These are phyloP conservation scores for Bombylius discolor DNA, from an alignment of 2,888 invertebrate species.

Conservation along the genomic window DNA sequence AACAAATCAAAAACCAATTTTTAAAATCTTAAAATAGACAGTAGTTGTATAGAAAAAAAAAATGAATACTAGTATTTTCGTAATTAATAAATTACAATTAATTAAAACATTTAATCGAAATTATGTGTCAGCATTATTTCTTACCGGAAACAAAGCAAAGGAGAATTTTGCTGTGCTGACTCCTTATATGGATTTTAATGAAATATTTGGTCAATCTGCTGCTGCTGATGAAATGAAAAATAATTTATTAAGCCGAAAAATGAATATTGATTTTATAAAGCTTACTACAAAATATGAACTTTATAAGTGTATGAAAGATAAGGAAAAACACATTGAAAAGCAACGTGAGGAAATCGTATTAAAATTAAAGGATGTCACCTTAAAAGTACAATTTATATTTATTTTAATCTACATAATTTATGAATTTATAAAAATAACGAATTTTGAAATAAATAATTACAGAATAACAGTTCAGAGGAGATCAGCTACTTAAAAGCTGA, in stretches of 20 bases:
- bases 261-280: constrained; percentile 41
- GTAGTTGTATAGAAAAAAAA: too few species aligned
- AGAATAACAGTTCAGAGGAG: not conserved
- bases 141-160: constrained; percentile 56
- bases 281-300: constrained; percentile 48
- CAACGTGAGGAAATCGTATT: constrained; percentile 40
- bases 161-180: constrained; percentile 52
- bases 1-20: not conserved
- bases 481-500: constrained; percentile 44
- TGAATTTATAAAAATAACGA: not conserved
- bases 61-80: not conserved
- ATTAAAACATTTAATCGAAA: not conserved
- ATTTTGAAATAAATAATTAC: not conserved
- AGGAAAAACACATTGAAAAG: constrained; percentile 41
- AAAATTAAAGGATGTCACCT: constrained; percentile 37
- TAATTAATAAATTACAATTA: too few species aligned
- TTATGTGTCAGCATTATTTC: constrained; percentile 33
- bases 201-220: constrained; percentile 37
- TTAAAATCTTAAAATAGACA: not conserved
- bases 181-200: constrained; percentile 54
- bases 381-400: constrained; percentile 21
- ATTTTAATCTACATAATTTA: not conserved
- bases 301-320: constrained; percentile 43
- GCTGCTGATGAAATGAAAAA: constrained; percentile 36
- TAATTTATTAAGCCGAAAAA: constrained; percentile 44